A percentile compares a stretch with the other conserved stretches of the same genome.
phyloP scores from a whole-genome alignment of 2,113 vertebrate species.

The Speoplatyrhinus poulsoni region DNA sequence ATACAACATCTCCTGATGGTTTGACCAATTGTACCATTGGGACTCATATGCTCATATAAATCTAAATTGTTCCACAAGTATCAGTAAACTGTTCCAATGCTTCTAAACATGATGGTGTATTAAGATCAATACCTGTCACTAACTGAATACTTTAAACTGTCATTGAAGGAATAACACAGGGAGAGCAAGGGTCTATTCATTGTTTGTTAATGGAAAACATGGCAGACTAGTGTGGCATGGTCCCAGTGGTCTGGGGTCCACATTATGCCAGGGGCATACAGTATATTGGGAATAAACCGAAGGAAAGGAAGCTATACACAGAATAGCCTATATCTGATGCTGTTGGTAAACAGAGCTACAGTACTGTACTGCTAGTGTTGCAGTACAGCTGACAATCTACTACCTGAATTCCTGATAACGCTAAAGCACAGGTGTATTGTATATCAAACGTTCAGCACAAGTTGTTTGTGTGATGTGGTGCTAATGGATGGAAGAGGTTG shows the following conservation, averaged over 20 bases:
- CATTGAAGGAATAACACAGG: not conserved
- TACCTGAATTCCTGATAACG: no score
- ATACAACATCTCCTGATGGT: slow-evolving; percentile 15
- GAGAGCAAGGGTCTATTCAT: not conserved
- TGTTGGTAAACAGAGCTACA: no score
- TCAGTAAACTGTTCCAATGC: slow-evolving; percentile 45
- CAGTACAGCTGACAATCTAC: no score
- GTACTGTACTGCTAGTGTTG: no score
- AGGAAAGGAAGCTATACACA: no score
- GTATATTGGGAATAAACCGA: no score
- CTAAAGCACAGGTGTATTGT: no score
- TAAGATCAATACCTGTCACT: not conserved
- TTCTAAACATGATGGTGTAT: slow-evolving; percentile 20
- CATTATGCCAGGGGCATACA: not conserved
- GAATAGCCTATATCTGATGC: no score
- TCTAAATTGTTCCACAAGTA: slow-evolving; percentile 19
- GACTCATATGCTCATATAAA: slow-evolving; percentile 16
- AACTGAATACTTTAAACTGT: not conserved
- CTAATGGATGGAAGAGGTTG: no score
- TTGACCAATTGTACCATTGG: slow-evolving; percentile 33
- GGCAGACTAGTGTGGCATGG: not conserved
- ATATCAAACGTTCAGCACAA: no score
- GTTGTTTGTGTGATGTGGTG: no score
- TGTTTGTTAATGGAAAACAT: not conserved
- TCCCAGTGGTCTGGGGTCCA: not conserved